Percentiles rank a stretch among this genome's conserved stretches.
Conservation (phyloP, 2,888 invertebrate species). For the Pediacus dermestoides region DNA sequence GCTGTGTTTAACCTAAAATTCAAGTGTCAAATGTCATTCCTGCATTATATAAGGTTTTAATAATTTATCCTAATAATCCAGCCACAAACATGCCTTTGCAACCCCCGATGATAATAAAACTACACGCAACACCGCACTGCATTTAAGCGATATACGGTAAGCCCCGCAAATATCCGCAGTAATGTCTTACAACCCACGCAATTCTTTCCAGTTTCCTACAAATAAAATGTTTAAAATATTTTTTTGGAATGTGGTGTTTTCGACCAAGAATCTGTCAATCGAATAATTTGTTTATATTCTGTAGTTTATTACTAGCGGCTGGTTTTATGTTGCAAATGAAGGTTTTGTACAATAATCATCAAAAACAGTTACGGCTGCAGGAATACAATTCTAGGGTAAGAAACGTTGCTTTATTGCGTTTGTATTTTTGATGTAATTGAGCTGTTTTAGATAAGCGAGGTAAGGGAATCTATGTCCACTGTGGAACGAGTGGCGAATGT, state of each 20-base stretch:
- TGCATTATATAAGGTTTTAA: too few species aligned
- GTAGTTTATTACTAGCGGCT: constrained; percentile 30
- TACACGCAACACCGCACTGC: too few species aligned
- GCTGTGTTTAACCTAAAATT: too few species aligned
- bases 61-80: too few species aligned
- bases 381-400: constrained; percentile 33
- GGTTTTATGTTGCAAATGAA: constrained; percentile 35
- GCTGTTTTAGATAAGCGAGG: not conserved
- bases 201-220: too few species aligned
- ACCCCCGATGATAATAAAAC: too few species aligned
- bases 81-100: too few species aligned
- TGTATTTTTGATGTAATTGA: not conserved
- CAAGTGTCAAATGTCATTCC: too few species aligned
- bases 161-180: too few species aligned
- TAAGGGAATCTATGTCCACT: constrained; percentile 1
- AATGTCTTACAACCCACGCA: too few species aligned
- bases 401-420: not conserved
- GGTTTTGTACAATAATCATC: constrained; percentile 34
- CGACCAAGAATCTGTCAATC: constrained; percentile 31
- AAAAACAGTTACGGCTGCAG: constrained; percentile 31
- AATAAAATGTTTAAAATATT: constrained; percentile 19
- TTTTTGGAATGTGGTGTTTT: constrained; percentile 30
- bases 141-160: too few species aligned
- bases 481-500: constrained; percentile 6
- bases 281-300: constrained; percentile 34